Evolutionary conservation across 2,797 vertebrate genomes (phyloP).

Genomic region (Momotus momota): DNA sequence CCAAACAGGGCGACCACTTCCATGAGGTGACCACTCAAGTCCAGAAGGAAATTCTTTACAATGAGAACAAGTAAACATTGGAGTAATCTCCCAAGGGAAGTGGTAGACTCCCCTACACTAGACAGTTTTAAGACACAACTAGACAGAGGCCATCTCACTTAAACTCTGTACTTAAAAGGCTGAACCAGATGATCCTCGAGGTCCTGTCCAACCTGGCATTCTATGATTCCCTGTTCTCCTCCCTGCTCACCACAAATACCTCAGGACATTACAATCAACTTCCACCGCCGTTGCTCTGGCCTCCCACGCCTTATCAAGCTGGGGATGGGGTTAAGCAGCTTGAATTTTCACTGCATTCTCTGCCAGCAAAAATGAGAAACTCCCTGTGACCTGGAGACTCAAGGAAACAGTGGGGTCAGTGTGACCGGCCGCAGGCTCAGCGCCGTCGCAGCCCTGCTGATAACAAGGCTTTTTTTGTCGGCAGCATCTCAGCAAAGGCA

Average conservation of each 20-base stretch:
- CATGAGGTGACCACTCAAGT: no score
- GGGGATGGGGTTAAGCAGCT: background rate
- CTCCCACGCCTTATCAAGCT: background rate
- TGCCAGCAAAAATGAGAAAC: background rate
- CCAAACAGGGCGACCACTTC: rapidly evolving
- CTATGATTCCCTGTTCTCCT: background rate
- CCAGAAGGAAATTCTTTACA: no score
- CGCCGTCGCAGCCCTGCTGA: background rate
- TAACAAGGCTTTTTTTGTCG: conserved; percentile 46
- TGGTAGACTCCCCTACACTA: no score
- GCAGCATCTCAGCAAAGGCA: background rate
- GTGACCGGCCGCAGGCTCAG: background rate
- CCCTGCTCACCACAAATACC: background rate
- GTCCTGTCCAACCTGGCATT: no score
- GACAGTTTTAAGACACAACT: no score
- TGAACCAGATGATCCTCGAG: no score
- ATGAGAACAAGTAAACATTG: no score
- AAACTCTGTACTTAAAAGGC: no score
- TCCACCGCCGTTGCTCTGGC: background rate
- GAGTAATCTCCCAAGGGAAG: no score
- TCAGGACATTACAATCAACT: background rate
- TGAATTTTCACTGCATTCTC: background rate
- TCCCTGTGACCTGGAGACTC: background rate
- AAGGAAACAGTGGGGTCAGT: conserved; percentile 26
- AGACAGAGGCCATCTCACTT: no score